These are phyloP conservation scores for Clarias platycephalus DNA, from an alignment of 2,797 vertebrate genomes.

Conservation along the genomic window DNA sequence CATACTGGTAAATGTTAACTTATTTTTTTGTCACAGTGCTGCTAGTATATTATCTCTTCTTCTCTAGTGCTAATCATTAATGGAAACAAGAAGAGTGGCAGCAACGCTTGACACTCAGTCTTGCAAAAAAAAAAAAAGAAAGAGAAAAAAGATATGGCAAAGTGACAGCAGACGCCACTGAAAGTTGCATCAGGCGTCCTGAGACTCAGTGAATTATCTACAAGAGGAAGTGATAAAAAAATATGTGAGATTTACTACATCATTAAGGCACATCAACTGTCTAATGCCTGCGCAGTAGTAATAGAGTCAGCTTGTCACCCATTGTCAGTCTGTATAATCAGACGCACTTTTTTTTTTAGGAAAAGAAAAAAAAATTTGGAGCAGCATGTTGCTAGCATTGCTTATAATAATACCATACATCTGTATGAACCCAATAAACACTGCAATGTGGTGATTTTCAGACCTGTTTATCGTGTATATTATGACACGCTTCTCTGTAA, in stretches of 20 bases:
- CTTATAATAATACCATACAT: background rate
- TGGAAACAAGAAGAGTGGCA: background rate
- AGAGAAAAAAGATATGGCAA: background rate
- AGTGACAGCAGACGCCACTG: background rate
- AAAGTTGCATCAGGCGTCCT: slow-evolving; percentile 4
- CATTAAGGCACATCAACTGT: slow-evolving; percentile 26
- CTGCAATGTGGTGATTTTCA: background rate
- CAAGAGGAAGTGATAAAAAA: background rate
- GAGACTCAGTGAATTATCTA: slow-evolving; percentile 17
- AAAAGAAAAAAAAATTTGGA: background rate
- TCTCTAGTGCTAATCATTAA: slow-evolving; percentile 6
- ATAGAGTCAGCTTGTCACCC: slow-evolving; percentile 28
- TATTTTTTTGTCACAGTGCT: background rate
- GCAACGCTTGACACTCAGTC: slow-evolving; percentile 1
- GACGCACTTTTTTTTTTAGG: background rate
- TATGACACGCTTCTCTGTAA: background rate
- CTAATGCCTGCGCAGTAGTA: slow-evolving; percentile 2
- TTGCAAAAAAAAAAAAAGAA: background rate
- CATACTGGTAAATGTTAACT: background rate
- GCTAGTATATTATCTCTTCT: slow-evolving; percentile 13
- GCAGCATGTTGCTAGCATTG: background rate
- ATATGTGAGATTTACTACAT: slow-evolving; percentile 16
- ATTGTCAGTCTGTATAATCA: background rate
- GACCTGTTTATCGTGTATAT: background rate
- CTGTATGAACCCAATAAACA: background rate